Evolutionary conservation across 2,113 vertebrate species (phyloP), one percentile per base, ranked within the genome.

Genomic region (Platichthys flesus): DNA sequence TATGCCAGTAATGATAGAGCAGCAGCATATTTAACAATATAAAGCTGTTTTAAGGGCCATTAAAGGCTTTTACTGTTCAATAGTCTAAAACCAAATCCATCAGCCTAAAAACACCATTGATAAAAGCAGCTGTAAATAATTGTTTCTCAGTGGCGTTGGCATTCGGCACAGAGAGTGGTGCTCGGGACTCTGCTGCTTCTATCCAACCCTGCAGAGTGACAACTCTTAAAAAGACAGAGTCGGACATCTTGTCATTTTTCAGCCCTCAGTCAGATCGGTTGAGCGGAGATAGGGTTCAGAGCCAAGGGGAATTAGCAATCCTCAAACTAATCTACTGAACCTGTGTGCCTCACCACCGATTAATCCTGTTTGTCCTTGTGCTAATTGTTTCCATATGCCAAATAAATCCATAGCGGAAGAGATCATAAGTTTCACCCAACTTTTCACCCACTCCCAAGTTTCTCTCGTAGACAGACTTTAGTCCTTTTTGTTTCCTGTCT

Each of bases 341-440:
- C 84, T 87, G 83, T 75, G 74, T 51, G 81, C 77, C 85, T 87
- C 82, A 76, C 57, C 69, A 58, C 81, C 84, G 56, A 89, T 91
- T 91, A 92, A 91, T 93, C 89, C 86, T 90, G 76, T 92, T 93
- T 92, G 90, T 92, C 88, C 90, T 88, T 87, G 87, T 75, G 76
- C 82, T 93, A 91, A 92, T 92, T 92, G 82, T 87, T 82, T 89
- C 79, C 76, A 70, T 89, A 71, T 88, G 81, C 85, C 84, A 90
- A 90, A 87, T 87, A 85, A 86, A 88, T 87, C 87, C 83, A 82
- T 76, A 73, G 67, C 23, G 18, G 61, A 69, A 47, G 79, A 64
- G 86, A 82, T 75, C 71, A 85, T 74, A 67, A 69, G 64, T 88
- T 88, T 91, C 37, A 54, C 10, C 54, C 65, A 85, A 90, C 75